Evolutionary conservation across 2,888 invertebrate species (phyloP).

Genomic region (Cremastinae sp.): DNA sequence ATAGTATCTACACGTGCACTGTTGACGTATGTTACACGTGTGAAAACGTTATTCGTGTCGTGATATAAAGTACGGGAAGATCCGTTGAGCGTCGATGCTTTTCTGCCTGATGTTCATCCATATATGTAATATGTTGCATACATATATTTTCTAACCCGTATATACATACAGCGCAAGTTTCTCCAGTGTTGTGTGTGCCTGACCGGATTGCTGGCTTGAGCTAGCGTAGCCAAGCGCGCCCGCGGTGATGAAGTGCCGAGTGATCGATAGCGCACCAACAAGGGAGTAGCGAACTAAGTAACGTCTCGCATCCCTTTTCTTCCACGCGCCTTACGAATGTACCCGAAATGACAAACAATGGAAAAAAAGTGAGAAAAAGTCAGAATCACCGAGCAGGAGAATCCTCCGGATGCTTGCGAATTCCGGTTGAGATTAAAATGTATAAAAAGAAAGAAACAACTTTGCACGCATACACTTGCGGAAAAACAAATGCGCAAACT

Average conservation of each 20-base stretch:
- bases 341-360: constrained; percentile 52
- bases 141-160: not conserved
- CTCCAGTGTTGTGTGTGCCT: constrained; percentile 19
- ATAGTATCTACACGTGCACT: not conserved
- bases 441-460: constrained; percentile 31
- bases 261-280: constrained; percentile 67
- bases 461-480: constrained; percentile 2
- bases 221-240: constrained; percentile 60
- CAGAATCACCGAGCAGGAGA: constrained; percentile 20
- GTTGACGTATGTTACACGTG: constrained; percentile 2
- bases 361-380: constrained; percentile 39
- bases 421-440: constrained; percentile 22
- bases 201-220: constrained; percentile 48
- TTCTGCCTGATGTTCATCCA: constrained; percentile 13
- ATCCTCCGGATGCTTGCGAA: constrained; percentile 35
- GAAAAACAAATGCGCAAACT: not conserved
- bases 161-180: constrained; percentile 10
- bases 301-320: constrained; percentile 3
- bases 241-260: constrained; percentile 68
- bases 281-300: constrained; percentile 57
- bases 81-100: constrained; percentile 52
- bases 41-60: constrained; percentile 36
- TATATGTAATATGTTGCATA: constrained; percentile 9
- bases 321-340: not conserved
- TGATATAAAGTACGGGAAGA: constrained; percentile 46